These are phyloP conservation scores for Protobothrops mucrosquamatus DNA, from an alignment of 2,113 vertebrate genomes.

Conservation along the genomic window DNA sequence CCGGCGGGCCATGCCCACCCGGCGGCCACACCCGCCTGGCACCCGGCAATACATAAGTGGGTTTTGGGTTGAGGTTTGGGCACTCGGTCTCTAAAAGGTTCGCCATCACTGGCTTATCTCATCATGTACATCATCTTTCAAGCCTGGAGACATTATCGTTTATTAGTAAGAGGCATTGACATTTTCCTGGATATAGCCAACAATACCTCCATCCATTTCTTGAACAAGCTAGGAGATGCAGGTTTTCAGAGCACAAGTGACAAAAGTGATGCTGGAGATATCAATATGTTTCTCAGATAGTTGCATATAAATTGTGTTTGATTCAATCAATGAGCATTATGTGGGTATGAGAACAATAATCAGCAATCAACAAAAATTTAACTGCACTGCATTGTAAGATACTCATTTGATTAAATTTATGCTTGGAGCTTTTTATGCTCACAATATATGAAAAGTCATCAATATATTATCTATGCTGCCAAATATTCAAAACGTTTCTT, in stretches of 20 bases:
- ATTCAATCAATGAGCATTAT: neutral
- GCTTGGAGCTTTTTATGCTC: neutral
- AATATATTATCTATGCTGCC: neutral
- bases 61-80: too few relatives aligned
- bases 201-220: neutral
- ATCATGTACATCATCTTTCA: neutral
- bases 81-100: too few relatives aligned
- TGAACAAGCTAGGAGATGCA: neutral
- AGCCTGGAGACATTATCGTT: neutral
- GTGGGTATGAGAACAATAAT: neutral
- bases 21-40: too few relatives aligned
- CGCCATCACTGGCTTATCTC: neutral
- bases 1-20: too few relatives aligned
- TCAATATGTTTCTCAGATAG: neutral
- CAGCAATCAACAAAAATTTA: neutral
- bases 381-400: neutral
- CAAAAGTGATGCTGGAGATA: neutral
- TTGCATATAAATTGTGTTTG: neutral
- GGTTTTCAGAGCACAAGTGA: neutral
- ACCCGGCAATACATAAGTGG: too few relatives aligned
- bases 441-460: neutral
- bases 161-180: neutral
- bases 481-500: neutral
- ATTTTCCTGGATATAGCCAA: neutral
- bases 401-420: neutral